phyloP scores from a whole-genome alignment of 2,888 invertebrate genomes.

The Dryobotodes eremita region DNA sequence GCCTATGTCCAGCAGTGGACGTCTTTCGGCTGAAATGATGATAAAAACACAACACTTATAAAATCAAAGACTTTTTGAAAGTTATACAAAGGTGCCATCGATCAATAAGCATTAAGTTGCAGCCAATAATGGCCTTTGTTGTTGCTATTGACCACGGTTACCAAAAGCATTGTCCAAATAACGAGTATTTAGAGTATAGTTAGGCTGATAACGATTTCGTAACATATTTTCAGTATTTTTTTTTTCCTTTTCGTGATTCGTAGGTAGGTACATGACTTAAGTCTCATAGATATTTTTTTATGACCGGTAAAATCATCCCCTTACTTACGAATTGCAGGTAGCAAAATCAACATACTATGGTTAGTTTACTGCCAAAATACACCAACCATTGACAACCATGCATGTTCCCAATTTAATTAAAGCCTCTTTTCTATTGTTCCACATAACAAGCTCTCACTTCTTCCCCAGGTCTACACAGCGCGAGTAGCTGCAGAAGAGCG shows the following conservation, averaged over 20 bases:
- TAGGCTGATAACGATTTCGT: background rate
- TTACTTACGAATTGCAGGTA: background rate
- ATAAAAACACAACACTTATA: constrained; percentile 14
- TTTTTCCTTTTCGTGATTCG: background rate
- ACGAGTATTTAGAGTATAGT: background rate
- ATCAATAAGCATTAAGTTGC: background rate
- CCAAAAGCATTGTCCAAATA: background rate
- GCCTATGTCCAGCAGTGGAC: no score
- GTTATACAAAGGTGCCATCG: background rate
- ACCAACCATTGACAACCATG: background rate
- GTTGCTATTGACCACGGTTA: background rate
- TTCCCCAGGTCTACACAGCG: constrained; percentile 85
- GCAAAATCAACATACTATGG: background rate
- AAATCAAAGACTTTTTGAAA: constrained; percentile 29
- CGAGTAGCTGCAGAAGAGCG: constrained; percentile 90
- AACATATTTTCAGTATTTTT: background rate
- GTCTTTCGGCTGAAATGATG: no score
- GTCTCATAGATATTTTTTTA: background rate
- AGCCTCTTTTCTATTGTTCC: background rate
- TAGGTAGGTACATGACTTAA: background rate
- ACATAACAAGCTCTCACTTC: constrained; percentile 1
- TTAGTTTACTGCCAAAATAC: background rate
- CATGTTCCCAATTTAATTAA: background rate
- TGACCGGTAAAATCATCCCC: background rate
- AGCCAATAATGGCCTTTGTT: constrained; percentile 4